Conservation (phyloP, 2,888 invertebrate genomes). For the Cistogaster globosa region DNA sequence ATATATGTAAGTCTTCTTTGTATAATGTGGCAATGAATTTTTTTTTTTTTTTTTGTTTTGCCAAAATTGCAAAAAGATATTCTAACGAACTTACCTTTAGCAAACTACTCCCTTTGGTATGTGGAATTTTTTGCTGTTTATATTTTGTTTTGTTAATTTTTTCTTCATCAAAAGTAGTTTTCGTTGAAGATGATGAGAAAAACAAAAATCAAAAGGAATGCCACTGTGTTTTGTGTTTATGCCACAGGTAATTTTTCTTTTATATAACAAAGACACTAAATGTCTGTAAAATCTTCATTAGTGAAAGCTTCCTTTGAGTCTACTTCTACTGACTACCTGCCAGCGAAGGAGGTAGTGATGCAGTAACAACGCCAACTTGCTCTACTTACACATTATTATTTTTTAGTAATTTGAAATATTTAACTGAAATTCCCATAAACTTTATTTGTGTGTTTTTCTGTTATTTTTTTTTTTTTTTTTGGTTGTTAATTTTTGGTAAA, state of each 20-base stretch:
- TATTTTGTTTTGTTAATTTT: background rate
- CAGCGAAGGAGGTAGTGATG: constrained; percentile 1
- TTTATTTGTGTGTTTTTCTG: constrained; percentile 41
- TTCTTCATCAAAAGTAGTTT: constrained; percentile 15
- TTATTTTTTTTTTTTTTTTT: constrained; percentile 11
- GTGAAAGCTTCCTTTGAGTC: constrained; percentile 50
- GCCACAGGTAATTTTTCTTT: constrained; percentile 60
- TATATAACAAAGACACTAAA: constrained; percentile 31
- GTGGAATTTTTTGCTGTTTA: background rate
- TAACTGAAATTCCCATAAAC: constrained; percentile 65
- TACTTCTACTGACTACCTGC: constrained; percentile 6
- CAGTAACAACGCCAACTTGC: background rate
- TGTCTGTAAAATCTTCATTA: constrained; percentile 63
- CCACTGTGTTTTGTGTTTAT: constrained; percentile 43
- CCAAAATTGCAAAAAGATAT: constrained; percentile 23
- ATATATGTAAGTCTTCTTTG: constrained; percentile 29
- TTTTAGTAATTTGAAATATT: constrained; percentile 66
- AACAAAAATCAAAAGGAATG: constrained; percentile 61
- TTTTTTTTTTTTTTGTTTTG: background rate
- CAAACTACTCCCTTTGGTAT: constrained; percentile 24
- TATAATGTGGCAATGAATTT: constrained; percentile 8
- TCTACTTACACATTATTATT: constrained; percentile 4
- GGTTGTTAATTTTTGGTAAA: constrained; percentile 27
- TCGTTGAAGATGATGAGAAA: background rate
- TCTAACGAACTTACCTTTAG: constrained; percentile 26